Evolutionary conservation across 2,113 vertebrate species (phyloP).

Genomic region (Mungos mungo): DNA sequence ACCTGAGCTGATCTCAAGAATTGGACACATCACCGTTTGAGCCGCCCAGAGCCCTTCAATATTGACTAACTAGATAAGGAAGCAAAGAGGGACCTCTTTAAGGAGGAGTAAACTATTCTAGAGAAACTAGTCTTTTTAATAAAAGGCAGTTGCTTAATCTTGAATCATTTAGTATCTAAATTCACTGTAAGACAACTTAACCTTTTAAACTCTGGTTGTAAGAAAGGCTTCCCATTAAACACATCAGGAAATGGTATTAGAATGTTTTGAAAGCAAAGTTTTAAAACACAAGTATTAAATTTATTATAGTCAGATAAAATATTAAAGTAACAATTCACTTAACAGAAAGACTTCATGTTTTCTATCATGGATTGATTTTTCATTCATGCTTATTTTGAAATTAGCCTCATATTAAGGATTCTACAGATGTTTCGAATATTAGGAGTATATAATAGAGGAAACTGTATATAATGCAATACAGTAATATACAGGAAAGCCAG

Average conservation of each 20-base stretch:
- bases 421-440: not conserved
- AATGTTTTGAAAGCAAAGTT: not conserved
- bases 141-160: not conserved
- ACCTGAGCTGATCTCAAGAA: too few relatives aligned
- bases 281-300: constrained; percentile 19
- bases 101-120: not conserved
- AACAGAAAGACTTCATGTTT: not conserved
- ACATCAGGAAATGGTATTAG: not conserved
- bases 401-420: not conserved
- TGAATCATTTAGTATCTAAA: not conserved
- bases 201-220: not conserved
- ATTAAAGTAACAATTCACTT: not conserved
- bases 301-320: not conserved
- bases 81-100: not conserved
- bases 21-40: too few relatives aligned
- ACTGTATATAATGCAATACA: not conserved
- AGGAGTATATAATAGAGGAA: not conserved
- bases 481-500: not conserved
- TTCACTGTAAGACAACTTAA: not conserved
- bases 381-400: not conserved
- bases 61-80: not conserved
- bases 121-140: constrained; percentile 25
- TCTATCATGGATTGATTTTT: not conserved
- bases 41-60: not conserved
- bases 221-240: not conserved